phyloP scores from a whole-genome alignment of 2,797 vertebrate species.

The Microchirus variegatus region DNA sequence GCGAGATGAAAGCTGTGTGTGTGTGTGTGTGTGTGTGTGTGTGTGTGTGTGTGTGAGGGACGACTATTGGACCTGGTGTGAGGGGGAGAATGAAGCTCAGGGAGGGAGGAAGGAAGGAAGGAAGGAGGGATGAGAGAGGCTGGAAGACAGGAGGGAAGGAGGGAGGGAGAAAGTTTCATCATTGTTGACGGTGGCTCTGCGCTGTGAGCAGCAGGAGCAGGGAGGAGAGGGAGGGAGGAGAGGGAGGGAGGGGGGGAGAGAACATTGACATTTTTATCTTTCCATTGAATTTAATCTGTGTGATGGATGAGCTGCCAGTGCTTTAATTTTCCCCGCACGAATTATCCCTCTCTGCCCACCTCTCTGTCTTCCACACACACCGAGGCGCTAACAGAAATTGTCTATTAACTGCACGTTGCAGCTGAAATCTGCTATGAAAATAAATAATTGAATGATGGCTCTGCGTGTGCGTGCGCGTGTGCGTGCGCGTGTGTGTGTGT shows the following conservation, averaged over 20 bases:
- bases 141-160: constrained; percentile 60
- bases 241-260: constrained; percentile 39
- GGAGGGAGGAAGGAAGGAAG: constrained; percentile 22
- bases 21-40: constrained; percentile 16
- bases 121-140: constrained; percentile 27
- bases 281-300: constrained; percentile 86
- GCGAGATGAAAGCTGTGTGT: constrained; percentile 45
- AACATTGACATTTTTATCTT: constrained; percentile 87
- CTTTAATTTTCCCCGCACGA: constrained; percentile 89
- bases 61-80: constrained; percentile 38
- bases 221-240: constrained; percentile 31
- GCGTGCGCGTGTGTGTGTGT: constrained; percentile 6
- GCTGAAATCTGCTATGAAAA: constrained; percentile 52
- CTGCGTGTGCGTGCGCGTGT: constrained; percentile 14
- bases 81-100: constrained; percentile 47
- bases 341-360: constrained; percentile 82
- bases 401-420: constrained; percentile 63
- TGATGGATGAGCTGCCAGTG: constrained; percentile 85
- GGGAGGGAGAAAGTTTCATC: constrained; percentile 70
- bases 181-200: constrained; percentile 59
- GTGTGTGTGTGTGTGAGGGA: constrained; percentile 13
- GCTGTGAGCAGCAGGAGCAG: constrained; percentile 63
- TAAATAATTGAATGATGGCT: constrained; percentile 58
- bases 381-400: constrained; percentile 52
- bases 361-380: constrained; percentile 59